Base-by-base conservation (phyloP, 1,140 invertebrate species). In the Marisa cornuarietis region DNA sequence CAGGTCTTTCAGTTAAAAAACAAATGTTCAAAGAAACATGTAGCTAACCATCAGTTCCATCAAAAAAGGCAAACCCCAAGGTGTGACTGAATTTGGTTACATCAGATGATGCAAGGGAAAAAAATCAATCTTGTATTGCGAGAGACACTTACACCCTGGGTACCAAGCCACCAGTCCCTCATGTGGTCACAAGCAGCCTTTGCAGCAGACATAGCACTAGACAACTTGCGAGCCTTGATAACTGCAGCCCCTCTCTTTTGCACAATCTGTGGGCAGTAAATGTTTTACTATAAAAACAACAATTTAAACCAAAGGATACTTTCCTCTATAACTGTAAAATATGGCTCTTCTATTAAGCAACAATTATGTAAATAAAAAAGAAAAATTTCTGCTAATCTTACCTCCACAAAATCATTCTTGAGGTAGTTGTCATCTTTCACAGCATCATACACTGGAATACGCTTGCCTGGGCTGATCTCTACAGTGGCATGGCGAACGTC, bases 141-240 rank as follows among this genome's bases (percentile, higher is more conserved):
- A 42, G 22, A 42, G 42, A 42, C 26, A 73, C 78, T 79, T 76
- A 80, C 78, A 16, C 20, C 71, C 42, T 78, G 20, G 61, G 97
- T 98, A 74, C 98, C 97, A 84, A 94, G 92, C 95, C 96, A 99
- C 95, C 97, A 97, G 91, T 98, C 97, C 83, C 94, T 94, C 95
- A 99, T 98, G 88, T 99, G 98, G 92, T 99, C 98, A 87, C 95
- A 96, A 72, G 98, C 98, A 61, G 99, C 99, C 92, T 99, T 99
- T 20, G 99, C 98, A 66, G 93, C 94, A 62, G 98, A 99, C 96
- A 99, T 97, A 13, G 99, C 99, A 22, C 98, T 99, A 6, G 97
- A 99, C 93, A 99, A 95, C 92, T 99, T 99, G 73, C 99, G 94
- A 11, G 98, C 98, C 72, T 95, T 95, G 89, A 99, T 99, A 2